These are phyloP conservation scores for Bolinopsis microptera DNA, from an alignment of 37 sponge, comb jelly and placozoan species.

Conservation along the genomic window DNA sequence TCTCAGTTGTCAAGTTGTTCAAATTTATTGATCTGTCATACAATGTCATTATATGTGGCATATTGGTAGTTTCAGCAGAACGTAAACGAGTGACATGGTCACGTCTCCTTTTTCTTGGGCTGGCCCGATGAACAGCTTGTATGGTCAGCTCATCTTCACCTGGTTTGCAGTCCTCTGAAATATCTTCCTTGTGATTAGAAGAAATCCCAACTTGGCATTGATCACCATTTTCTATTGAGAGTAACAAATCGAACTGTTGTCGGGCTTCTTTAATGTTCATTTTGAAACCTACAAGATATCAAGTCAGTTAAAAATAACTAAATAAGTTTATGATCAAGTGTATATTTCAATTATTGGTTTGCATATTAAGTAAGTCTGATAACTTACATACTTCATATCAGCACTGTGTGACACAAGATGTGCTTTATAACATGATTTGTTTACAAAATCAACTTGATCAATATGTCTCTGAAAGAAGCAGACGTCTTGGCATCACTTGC, in stretches of 20 bases:
- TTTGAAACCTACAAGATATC: background rate
- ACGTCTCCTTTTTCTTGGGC: slow-evolving; percentile 29
- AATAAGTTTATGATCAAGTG: background rate
- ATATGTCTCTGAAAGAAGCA: too few species aligned
- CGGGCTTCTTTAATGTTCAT: slow-evolving; percentile 45
- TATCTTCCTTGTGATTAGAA: background rate
- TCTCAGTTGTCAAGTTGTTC: background rate
- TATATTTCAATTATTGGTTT: too few species aligned
- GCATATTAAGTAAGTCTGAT: too few species aligned
- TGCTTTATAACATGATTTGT: too few species aligned
- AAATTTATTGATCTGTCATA: slow-evolving; percentile 37
- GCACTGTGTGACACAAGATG: too few species aligned
- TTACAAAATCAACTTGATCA: too few species aligned
- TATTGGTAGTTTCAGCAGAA: background rate
- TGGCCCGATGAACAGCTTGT: background rate
- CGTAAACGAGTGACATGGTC: background rate
- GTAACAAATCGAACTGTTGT: slow-evolving; percentile 20
- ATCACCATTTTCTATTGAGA: slow-evolving; percentile 3
- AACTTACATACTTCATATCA: too few species aligned
- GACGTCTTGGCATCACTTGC: too few species aligned
- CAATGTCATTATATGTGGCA: slow-evolving; percentile 18
- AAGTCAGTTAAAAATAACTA: background rate
- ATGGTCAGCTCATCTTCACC: background rate
- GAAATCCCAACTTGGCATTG: background rate
- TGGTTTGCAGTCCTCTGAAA: background rate